Conservation (phyloP, 2,113 vertebrate species). For the Numenius arquata region DNA sequence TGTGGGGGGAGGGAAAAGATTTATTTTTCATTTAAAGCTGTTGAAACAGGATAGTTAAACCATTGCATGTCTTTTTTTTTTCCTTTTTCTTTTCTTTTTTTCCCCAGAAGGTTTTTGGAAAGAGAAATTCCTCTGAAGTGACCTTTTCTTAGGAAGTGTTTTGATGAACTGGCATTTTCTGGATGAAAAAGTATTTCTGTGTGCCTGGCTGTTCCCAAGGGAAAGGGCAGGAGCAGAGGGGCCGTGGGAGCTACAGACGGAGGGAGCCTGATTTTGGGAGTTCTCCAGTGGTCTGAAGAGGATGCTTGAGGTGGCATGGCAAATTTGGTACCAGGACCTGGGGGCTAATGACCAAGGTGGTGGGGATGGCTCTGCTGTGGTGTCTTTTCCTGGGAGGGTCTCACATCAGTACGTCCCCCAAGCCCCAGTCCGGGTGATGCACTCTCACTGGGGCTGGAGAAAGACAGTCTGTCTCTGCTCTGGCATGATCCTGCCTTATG, state of each 20-base stretch:
- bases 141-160: constrained; percentile 49
- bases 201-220: not conserved
- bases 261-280: not conserved
- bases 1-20: not conserved
- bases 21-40: constrained; percentile 41
- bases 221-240: not conserved
- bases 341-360: rapidly evolving
- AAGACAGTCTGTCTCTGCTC: not conserved
- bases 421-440: not conserved
- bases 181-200: not conserved
- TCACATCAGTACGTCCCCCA: rapidly evolving
- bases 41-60: constrained; percentile 40
- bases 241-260: not conserved
- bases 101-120: not conserved
- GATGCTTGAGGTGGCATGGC: not conserved
- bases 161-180: constrained; percentile 39
- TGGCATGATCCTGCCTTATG: not conserved
- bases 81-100: not conserved
- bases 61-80: not conserved
- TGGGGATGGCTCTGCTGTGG: rapidly evolving
- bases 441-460: not conserved
- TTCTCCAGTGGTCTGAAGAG: not conserved
- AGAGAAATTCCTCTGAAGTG: constrained; percentile 36
- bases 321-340: not conserved
- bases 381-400: not conserved